Base-by-base conservation (phyloP, 2,113 vertebrate genomes). In the Benitochromis conjunctus region DNA sequence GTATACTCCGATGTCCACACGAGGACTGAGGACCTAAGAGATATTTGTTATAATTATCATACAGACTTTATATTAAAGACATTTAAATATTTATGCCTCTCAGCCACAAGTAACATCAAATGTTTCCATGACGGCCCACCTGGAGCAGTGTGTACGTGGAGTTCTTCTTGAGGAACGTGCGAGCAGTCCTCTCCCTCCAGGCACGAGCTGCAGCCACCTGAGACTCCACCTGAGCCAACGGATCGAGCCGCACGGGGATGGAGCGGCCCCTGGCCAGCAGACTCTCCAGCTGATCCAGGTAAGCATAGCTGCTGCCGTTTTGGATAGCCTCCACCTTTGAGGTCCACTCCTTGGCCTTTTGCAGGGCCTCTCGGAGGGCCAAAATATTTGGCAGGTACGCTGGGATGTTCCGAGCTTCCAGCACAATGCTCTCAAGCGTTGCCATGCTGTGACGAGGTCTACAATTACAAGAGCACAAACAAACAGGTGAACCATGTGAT, bases 151-250 rank as follows among this genome's bases (percentile, higher is more conserved):
- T 98, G 89, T 99, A 98, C 29, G 97, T 99, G 4, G 98, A 99
- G 94, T 99, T 99, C 94, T 99, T 99, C 95, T 99, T 99, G n/a
- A 99, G 96, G 89, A 99, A 99, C 56, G 98, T 99, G 85, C 99
- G 96, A 2, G 95, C 98, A 0, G 99, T 99, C 80, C 99, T 96
- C 88, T 99, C 99, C 84, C 99, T 97, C 99, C 99, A 99, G 9
- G 98, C 97, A 4, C 98, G 96, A 0, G 99, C 98, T 1, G 99
- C 96, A 3, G 97, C 97, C 34, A 99, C 99, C 92, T 99, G 99
- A 2, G 98, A 98, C 87, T 99, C 99, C 87, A 99, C 97, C 92
- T 99, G 98, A 0, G 97, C 97, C 86, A 99, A 94, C 0, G 97
- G 96, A 14, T 99, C 98, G 0, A 99, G 96, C 11, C 98, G 96